Evolutionary conservation across 2,888 invertebrate species (phyloP).

Genomic region (Ophonus ardosiacus): DNA sequence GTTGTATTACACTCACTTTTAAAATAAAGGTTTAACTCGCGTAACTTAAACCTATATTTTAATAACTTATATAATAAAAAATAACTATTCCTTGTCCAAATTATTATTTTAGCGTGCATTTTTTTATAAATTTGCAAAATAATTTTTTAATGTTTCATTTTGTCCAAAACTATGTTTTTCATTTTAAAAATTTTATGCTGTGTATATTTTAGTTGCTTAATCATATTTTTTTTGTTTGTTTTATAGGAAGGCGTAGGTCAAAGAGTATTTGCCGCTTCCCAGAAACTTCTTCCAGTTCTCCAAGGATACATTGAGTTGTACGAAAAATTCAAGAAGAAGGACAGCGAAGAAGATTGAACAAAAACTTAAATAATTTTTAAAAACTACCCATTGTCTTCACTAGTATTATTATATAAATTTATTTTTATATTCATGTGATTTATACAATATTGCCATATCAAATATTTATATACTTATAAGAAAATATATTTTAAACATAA

Average conservation of each 20-base stretch:
- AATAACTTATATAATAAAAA: too few relatives aligned
- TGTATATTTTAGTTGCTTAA: background rate
- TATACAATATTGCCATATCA: background rate
- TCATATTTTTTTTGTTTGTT: background rate
- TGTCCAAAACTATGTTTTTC: too few relatives aligned
- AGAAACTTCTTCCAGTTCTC: conserved; percentile 15
- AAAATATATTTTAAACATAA: background rate
- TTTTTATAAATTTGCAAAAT: too few relatives aligned
- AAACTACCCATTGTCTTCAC: background rate
- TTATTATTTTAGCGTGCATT: too few relatives aligned
- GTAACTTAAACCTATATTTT: too few relatives aligned
- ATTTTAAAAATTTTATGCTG: background rate
- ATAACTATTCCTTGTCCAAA: too few relatives aligned
- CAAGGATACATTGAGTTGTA: conserved; percentile 18
- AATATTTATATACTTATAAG: background rate
- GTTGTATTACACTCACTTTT: too few relatives aligned
- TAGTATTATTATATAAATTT: background rate
- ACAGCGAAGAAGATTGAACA: background rate
- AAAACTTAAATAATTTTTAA: background rate
- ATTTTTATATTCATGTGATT: background rate
- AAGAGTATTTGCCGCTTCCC: conserved; percentile 25
- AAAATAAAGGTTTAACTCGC: too few relatives aligned
- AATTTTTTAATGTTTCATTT: too few relatives aligned
- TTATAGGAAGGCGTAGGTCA: conserved; percentile 31
- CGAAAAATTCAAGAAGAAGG: conserved; percentile 22